Evolutionary conservation across 2,113 vertebrate genomes (phyloP), one percentile per base, ranked within the genome.

Genomic region (Pyxicephalus adspersus): DNA sequence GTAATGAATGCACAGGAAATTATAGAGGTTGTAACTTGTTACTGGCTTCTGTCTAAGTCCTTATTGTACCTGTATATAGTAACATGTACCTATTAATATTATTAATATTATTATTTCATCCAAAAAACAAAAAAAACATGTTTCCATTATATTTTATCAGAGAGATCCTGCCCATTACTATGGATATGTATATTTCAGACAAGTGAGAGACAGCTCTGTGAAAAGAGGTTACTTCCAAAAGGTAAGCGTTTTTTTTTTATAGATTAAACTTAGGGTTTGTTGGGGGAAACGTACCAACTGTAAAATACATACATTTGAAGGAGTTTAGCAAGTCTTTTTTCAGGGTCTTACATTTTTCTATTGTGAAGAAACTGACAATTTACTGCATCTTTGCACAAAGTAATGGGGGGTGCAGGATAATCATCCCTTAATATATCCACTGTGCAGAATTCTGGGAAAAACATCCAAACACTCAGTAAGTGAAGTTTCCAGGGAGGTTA

Each of bases 191-290:
- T 97, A 97, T 90, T 99, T 97, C 89, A 91, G 97, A 83, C 97
- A 99, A 87, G 96, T 99, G 82, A 97, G 95, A 89, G 98, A 99
- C 84, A 90, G 90, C 71, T 95, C 96, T 0, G 85, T 98, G 85
- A 96, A 93, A 90, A 94, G 97, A 81, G 97, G 98, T 16, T 99
- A 99, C 86, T 99, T 99, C 87, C 98, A 98, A 89, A 98, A 99
- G 96, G 98, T 98, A 83, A 86, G 91, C n/a, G 2, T 55, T 19
- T n/a, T 80, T 51, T 0, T 11, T 9, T 51, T 67, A 67, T 20
- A 64, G 2, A 15, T 60, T 0, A 18, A 64, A 17, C 23, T 26
- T 0, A 13, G 28, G 2, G 28, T 8, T 20, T 31, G 5, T 20
- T 31, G 11, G 2, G 6, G 28, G 1, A 64, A 26, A 20, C 18